Percentiles rank a stretch among this genome's conserved stretches.
These are phyloP conservation scores for Sepioteuthis lessoniana DNA, from an alignment of 2,888 invertebrate species.

Conservation along the genomic window DNA sequence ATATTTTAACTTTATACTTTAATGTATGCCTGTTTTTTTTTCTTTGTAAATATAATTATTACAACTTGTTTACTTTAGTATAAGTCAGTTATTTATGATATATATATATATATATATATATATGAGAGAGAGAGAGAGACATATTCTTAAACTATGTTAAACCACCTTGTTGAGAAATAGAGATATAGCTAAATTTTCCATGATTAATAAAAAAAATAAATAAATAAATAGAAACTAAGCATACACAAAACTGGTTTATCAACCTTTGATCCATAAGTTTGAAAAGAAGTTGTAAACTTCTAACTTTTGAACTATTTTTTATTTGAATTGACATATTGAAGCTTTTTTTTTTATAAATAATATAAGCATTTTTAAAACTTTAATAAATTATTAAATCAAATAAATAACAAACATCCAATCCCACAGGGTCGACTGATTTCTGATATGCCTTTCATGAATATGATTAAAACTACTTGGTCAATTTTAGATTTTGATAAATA, in stretches of 20 bases:
- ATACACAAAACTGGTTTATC: background rate
- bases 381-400: background rate
- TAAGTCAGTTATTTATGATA: too few relatives aligned
- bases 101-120: too few relatives aligned
- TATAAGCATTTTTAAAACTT: background rate
- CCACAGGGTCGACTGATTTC: background rate
- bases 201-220: background rate
- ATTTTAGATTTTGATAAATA: slow-evolving; percentile 21
- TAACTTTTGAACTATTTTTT: background rate
- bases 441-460: background rate
- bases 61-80: too few relatives aligned
- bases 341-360: background rate
- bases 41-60: too few relatives aligned
- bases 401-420: background rate
- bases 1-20: too few relatives aligned
- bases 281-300: background rate
- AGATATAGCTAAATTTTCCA: background rate
- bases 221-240: background rate
- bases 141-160: too few relatives aligned
- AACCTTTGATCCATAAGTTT: background rate
- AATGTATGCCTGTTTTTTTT: too few relatives aligned
- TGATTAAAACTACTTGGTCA: background rate
- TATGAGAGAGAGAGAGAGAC: too few relatives aligned
- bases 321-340: background rate
- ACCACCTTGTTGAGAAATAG: background rate